Percentiles rank a stretch among this genome's conserved stretches.
These are phyloP conservation scores for Plecturocebus donacophilus DNA, from an alignment of 2,113 vertebrate species.

Conservation along the genomic window DNA sequence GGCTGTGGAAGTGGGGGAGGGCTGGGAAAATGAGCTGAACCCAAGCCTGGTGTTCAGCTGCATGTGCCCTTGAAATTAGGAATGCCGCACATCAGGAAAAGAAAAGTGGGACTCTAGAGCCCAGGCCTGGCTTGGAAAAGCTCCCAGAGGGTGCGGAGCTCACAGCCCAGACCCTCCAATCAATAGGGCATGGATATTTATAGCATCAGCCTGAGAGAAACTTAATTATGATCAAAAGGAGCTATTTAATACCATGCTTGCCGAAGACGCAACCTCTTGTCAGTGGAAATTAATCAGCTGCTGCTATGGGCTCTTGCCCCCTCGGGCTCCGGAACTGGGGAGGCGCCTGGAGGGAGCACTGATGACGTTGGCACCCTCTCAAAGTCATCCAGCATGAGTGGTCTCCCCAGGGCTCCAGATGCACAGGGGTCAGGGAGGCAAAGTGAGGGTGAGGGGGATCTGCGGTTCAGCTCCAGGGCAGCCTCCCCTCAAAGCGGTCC, in stretches of 20 bases:
- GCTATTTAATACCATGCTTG: slow-evolving; percentile 82
- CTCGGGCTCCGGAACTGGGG: slow-evolving; percentile 53
- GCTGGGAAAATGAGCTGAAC: background rate
- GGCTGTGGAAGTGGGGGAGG: background rate
- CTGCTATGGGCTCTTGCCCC: slow-evolving; percentile 67
- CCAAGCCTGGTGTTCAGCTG: background rate
- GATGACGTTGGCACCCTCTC: background rate
- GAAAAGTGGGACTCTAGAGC: slow-evolving; percentile 69
- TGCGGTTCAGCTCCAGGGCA: background rate
- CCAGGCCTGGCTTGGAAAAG: slow-evolving; percentile 62
- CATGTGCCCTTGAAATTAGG: slow-evolving; percentile 67
- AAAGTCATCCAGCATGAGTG: background rate
- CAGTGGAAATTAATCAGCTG: slow-evolving; percentile 80
- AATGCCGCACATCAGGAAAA: slow-evolving; percentile 38
- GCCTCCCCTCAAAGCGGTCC: background rate
- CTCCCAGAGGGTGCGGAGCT: slow-evolving; percentile 74
- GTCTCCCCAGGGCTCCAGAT: background rate
- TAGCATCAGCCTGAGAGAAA: slow-evolving; percentile 80
- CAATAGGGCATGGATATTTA: slow-evolving; percentile 84
- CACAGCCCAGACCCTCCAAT: slow-evolving; percentile 82
- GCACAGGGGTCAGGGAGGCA: background rate
- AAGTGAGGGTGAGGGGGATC: background rate
- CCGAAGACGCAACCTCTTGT: slow-evolving; percentile 79
- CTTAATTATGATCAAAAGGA: slow-evolving; percentile 84
- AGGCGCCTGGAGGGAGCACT: background rate